Base-by-base conservation (phyloP, 2,888 invertebrate genomes). In the Cheilosia urbana region DNA sequence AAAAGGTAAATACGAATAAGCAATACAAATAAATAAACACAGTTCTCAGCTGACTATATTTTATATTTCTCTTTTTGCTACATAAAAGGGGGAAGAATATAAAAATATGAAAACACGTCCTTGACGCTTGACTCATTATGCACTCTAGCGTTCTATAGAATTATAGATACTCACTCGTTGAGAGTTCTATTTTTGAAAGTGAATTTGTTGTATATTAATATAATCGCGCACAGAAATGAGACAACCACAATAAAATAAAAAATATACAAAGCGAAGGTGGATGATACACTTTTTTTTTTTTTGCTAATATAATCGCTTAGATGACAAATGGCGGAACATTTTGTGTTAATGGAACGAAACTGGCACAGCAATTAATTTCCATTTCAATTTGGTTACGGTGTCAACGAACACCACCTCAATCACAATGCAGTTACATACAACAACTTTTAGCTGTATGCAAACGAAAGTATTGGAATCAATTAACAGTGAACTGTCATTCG, bases 111-210 rank as follows among this genome's bases (percentile, higher is more conserved):
- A 42, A 42, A 24, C 34, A 7, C 57, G 73, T 83, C 79, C 83
- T 83, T 83, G 83, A 45, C 62, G 73, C 83, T 83, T 83, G 83
- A 45, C 62, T 83, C 24, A 40, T 40, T 51, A 69, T 84, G 75
- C 79, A 84, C 58, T 79, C 57, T 37, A 37, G 62, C 68, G 24
- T 17, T 58, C 11, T 30, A n/a, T 51, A 21, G 24, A 15, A 60
- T 13, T 19, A 13, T 19, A 9, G 34, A 13, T 40, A 21, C 30
- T 15, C 40, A 21, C 30, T 15, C 40, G 37, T 13, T 13, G 13
- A 13, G 40, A 34, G 7, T 42, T 42, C 42, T 75, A 69, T 84
- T 79, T 79, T 24, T 68, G 42, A 78, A 72, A 63, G 47, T 11
- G 42, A 68, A 60, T 68, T 76, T 51, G 60, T 51, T 60, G 27